Evolutionary conservation across 2,113 vertebrate species (phyloP).

Genomic region (Alouatta palliata): DNA sequence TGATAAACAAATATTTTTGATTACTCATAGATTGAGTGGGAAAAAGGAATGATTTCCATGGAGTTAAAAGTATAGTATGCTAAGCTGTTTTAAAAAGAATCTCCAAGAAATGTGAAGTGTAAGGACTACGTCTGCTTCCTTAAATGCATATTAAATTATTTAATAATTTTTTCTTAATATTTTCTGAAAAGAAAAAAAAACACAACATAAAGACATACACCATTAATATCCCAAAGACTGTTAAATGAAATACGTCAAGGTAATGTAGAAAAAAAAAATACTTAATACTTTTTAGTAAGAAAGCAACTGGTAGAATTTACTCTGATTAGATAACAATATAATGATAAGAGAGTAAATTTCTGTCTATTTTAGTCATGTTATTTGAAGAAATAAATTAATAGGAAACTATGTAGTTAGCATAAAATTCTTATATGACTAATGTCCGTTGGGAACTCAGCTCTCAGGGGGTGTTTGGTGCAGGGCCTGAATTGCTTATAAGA

Average conservation of each 20-base stretch:
- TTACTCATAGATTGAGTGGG: neutral
- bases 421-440: neutral
- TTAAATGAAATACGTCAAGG: neutral
- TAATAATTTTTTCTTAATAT: neutral
- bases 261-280: neutral
- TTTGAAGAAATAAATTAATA: neutral
- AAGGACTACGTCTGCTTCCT: neutral
- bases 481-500: neutral
- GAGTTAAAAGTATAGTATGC: neutral
- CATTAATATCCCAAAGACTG: neutral
- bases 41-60: neutral
- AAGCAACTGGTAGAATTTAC: neutral
- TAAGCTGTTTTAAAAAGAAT: neutral
- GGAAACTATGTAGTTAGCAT: neutral
- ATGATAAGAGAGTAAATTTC: neutral
- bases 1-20: neutral
- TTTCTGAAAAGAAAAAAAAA: neutral
- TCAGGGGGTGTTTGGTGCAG: no score
- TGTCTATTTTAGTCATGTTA: neutral
- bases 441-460: neutral
- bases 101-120: neutral
- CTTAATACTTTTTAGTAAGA: neutral
- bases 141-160: neutral
- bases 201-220: neutral
- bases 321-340: neutral